Evolutionary conservation across 2,113 vertebrate species (phyloP).

Genomic region (Paradisaea rubra): DNA sequence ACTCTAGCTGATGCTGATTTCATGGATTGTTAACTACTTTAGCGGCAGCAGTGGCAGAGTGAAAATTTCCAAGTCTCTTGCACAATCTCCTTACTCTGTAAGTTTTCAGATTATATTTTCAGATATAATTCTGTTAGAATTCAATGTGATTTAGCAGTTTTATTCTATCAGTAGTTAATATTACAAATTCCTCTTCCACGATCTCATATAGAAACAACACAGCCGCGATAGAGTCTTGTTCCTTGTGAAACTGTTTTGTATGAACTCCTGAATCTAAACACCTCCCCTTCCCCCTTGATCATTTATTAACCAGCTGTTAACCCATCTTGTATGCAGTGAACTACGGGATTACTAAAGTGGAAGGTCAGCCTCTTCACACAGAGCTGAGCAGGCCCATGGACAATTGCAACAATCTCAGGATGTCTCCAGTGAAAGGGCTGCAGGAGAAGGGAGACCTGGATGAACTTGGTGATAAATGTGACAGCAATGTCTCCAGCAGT

Average conservation of each 20-base stretch:
- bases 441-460: slow-evolving; percentile 86
- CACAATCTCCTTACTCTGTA: background rate
- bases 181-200: background rate
- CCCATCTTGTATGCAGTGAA: slow-evolving; percentile 64
- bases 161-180: background rate
- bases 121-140: background rate
- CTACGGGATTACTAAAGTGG: slow-evolving; percentile 83
- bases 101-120: background rate
- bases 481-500: slow-evolving; percentile 97
- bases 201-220: background rate
- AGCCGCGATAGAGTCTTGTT: background rate
- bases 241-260: background rate
- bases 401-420: slow-evolving; percentile 80
- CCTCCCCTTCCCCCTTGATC: background rate
- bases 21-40: slow-evolving; percentile 1
- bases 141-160: background rate
- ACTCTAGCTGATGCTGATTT: background rate
- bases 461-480: slow-evolving; percentile 89
- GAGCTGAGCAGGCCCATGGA: slow-evolving; percentile 84
- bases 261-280: background rate
- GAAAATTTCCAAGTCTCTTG: background rate
- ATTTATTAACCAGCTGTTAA: slow-evolving; percentile 4
- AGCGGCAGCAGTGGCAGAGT: background rate
- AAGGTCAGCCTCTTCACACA: slow-evolving; percentile 81
- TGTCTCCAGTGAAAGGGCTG: slow-evolving; percentile 82